Evolutionary conservation across 2,113 vertebrate genomes (phyloP).

Genomic region (Ploceus nigricollis): DNA sequence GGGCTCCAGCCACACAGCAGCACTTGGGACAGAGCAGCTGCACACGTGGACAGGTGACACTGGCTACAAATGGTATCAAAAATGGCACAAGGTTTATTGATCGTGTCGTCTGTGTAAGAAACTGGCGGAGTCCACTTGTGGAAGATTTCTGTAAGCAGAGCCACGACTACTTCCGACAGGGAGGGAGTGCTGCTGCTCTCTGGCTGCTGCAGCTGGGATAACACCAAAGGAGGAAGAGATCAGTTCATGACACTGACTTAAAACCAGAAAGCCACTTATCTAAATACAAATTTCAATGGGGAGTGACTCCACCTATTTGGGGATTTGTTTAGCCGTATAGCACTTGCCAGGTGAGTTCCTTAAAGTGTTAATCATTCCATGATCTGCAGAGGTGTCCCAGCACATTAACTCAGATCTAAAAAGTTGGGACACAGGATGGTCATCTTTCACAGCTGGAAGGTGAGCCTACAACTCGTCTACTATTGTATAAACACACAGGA

Average conservation of each 20-base stretch:
- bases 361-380: background rate
- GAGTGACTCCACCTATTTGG: background rate
- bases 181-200: background rate
- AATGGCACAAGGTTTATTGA: background rate
- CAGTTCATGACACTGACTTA: background rate
- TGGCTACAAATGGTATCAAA: background rate
- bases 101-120: fast-evolving
- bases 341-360: background rate
- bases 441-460: background rate
- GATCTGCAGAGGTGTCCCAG: background rate
- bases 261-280: background rate
- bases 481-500: background rate
- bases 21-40: background rate
- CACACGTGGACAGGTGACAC: background rate
- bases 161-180: background rate
- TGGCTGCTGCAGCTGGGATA: fast-evolving
- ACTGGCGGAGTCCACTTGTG: background rate
- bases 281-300: background rate
- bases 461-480: background rate
- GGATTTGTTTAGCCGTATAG: background rate
- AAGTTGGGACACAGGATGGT: background rate
- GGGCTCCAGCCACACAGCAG: background rate
- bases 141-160: background rate
- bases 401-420: background rate
- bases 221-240: background rate